These are phyloP conservation scores for Drosophila affinis DNA, from an alignment of 2,888 invertebrate genomes.

Conservation along the genomic window DNA sequence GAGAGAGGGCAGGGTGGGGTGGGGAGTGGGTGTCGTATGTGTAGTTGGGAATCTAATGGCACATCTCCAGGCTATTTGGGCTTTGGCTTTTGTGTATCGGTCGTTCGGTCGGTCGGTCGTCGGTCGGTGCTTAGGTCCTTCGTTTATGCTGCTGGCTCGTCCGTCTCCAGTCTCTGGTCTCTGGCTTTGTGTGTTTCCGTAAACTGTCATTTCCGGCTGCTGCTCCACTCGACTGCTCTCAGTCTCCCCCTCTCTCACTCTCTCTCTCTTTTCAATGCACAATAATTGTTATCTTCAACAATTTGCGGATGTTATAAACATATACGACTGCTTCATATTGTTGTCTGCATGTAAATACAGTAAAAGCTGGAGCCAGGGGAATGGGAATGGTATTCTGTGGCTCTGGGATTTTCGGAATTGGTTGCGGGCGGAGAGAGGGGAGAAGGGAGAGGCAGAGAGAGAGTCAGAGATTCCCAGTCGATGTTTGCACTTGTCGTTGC, in stretches of 20 bases:
- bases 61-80: constrained; percentile 65
- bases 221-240: constrained; percentile 37
- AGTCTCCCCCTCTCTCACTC: neutral
- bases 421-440: constrained; percentile 9
- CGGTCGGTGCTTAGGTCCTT: constrained; percentile 27
- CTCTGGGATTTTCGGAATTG: constrained; percentile 11
- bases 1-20: neutral
- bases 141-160: constrained; percentile 4
- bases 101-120: neutral
- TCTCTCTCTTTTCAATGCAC: constrained; percentile 73
- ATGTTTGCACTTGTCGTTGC: constrained; percentile 66
- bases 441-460: neutral
- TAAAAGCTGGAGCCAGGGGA: neutral
- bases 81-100: constrained; percentile 45
- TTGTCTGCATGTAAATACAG: constrained; percentile 76
- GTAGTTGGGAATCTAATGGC: constrained; percentile 67
- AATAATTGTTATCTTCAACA: constrained; percentile 79
- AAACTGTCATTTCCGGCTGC: constrained; percentile 73
- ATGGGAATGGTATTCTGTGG: constrained; percentile 3
- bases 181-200: constrained; percentile 62
- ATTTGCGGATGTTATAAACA: constrained; percentile 79
- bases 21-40: neutral
- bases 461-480: constrained; percentile 3
- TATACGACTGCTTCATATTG: constrained; percentile 76
- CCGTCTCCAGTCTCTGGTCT: constrained; percentile 4